Base-by-base conservation (phyloP, 2,888 invertebrate species). In the Subacronicta megacephala region DNA sequence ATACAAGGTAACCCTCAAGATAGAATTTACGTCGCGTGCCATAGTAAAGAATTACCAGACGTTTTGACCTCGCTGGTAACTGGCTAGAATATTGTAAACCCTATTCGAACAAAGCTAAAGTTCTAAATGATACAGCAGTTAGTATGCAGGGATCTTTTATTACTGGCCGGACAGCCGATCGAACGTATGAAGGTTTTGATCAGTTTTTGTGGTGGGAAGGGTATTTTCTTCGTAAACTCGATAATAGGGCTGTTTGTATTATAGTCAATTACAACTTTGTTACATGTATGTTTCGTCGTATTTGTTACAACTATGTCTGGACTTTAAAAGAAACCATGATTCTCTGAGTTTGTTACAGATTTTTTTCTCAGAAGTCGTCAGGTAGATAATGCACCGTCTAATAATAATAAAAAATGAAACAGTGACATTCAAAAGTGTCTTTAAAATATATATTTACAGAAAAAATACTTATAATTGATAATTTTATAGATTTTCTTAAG, bases 21-120 rank as follows among this genome's bases (percentile, higher is more conserved):
- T 79, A 81, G 82, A 84, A 85, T 85, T 85, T 87, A 88, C 87
- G 85, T 81, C 75, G 84, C 83, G 83, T 87, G 76, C 87, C 87
- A 74, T 88, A 88, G 88, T 88, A 88, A 69, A 77, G 75, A 73
- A 64, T 68, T 53, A 62, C 83, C 79, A 81, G 46, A 17, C n/a
- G 9, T 2, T 10, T 13, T 38, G 49, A 51, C 41, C 70, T 51
- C 16, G 12, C 36, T 26, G 3, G 1, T 7, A 33, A 54, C 49
- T 45, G 9, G 5, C 16, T 26, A 10, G 2, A 43, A 20, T 7
- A 47, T 5, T 13, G 31, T 31, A 7, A 47, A 55, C 47, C 49
- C 51, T 65, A 47, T 7, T 0, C 0, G 0, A 1, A 5, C 7
- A 0, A 0, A 0, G 1, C 23, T 59, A 65, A 61, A 49, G 50